phyloP scores from a whole-genome alignment of 1,140 invertebrate genomes.

The Drosophila sucinea region DNA sequence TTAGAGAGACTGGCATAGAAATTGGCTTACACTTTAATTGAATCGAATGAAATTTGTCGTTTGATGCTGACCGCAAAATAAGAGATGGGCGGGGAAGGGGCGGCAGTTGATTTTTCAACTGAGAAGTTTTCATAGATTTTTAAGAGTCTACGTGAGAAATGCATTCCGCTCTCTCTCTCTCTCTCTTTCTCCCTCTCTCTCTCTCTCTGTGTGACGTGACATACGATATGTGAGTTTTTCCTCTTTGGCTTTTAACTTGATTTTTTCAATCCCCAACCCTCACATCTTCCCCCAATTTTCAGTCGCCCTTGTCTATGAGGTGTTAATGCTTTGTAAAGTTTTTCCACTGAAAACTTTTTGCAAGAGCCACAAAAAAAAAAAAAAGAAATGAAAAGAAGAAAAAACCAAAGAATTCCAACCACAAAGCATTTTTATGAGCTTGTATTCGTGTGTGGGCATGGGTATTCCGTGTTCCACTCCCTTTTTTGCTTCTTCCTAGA shows the following conservation, averaged over 20 bases:
- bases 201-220: conserved; percentile 34
- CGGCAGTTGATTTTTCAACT: too few species aligned
- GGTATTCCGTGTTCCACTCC: background rate
- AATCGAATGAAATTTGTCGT: conserved; percentile 60
- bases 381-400: background rate
- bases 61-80: conserved; percentile 20
- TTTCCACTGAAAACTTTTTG: conserved; percentile 18
- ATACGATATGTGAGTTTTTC: conserved; percentile 55
- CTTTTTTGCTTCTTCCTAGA: background rate
- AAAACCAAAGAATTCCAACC: conserved; percentile 19
- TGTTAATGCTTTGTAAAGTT: conserved; percentile 29
- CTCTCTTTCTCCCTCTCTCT: background rate
- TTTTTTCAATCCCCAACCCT: conserved; percentile 14
- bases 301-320: conserved; percentile 9
- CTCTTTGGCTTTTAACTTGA: conserved; percentile 48
- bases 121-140: background rate
- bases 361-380: background rate
- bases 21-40: conserved; percentile 51
- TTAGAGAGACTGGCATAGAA: conserved; percentile 37
- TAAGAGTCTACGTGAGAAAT: conserved; percentile 3
- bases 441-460: background rate
- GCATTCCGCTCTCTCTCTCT: background rate
- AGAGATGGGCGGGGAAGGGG: background rate
- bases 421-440: conserved; percentile 33
- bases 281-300: background rate